A percentile compares a stretch with the other conserved stretches of the same genome.
phyloP scores from a whole-genome alignment of 2,888 invertebrate genomes.

The Carcina quercana region DNA sequence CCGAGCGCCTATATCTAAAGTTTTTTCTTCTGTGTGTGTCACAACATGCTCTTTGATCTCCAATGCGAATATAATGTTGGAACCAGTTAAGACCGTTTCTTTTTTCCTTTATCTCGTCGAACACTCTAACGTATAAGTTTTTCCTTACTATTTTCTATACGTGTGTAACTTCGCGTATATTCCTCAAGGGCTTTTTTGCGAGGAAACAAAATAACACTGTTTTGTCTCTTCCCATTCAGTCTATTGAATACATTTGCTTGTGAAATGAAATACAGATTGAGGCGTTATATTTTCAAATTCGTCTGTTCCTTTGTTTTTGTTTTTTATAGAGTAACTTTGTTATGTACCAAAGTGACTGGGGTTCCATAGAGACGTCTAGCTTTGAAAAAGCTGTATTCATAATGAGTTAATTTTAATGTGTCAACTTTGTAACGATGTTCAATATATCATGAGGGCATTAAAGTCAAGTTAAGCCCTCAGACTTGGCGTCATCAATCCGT shows the following conservation, averaged over 20 bases:
- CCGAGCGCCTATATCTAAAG: constrained; percentile 34
- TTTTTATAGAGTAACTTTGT: constrained; percentile 22
- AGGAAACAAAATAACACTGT: constrained; percentile 46
- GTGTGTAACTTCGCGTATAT: constrained; percentile 38
- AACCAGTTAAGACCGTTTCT: constrained; percentile 57
- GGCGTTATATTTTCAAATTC: constrained; percentile 34
- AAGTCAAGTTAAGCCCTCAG: constrained; percentile 52
- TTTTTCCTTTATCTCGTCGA: constrained; percentile 48
- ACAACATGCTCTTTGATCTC: constrained; percentile 70
- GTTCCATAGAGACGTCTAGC: constrained; percentile 18
- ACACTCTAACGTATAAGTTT: constrained; percentile 38
- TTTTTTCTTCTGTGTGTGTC: constrained; percentile 57
- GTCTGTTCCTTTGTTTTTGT: constrained; percentile 24
- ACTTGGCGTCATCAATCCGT: constrained; percentile 54
- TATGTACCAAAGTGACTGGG: constrained; percentile 25
- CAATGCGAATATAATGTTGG: constrained; percentile 70
- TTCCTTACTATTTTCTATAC: constrained; percentile 26
- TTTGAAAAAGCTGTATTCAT: constrained; percentile 40
- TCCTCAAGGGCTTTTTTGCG: constrained; percentile 41
- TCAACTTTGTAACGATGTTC: constrained; percentile 38
- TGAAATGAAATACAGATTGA: constrained; percentile 43
- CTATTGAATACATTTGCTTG: constrained; percentile 49
- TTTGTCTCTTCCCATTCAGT: constrained; percentile 43
- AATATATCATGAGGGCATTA: constrained; percentile 57
- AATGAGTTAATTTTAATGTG: constrained; percentile 38